Evolutionary conservation across 2,113 vertebrate species (phyloP).

Genomic region (Scomber scombrus): DNA sequence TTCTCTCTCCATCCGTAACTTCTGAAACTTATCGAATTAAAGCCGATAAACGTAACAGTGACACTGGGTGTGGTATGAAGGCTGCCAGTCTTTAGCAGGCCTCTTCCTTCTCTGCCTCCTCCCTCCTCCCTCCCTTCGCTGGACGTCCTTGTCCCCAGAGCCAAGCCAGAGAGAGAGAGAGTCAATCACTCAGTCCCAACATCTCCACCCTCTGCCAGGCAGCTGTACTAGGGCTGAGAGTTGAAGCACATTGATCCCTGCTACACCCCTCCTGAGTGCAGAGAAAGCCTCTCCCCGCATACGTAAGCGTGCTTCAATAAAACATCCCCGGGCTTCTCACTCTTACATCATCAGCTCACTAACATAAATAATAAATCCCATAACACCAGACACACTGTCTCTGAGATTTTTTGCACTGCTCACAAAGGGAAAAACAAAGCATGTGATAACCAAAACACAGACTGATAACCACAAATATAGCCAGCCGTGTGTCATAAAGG

Average conservation of each 20-base stretch:
- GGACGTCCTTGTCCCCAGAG: slow-evolving; percentile 48
- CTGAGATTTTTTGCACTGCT: slow-evolving; percentile 1
- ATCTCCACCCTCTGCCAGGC: slow-evolving; percentile 50
- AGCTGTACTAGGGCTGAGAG: slow-evolving; percentile 28
- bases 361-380: slow-evolving; percentile 76
- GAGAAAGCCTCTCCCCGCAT: slow-evolving; percentile 53
- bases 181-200: slow-evolving; percentile 43
- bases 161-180: slow-evolving; percentile 31
- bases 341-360: slow-evolving; percentile 69
- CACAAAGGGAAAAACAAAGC: slow-evolving; percentile 5
- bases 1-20: too few relatives aligned
- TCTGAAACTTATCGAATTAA: too few relatives aligned
- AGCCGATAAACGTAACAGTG: background rate
- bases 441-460: slow-evolving; percentile 34
- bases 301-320: slow-evolving; percentile 66
- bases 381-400: slow-evolving; percentile 41
- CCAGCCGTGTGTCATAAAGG: slow-evolving; percentile 51
- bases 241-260: slow-evolving; percentile 59
- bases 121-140: slow-evolving; percentile 35
- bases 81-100: slow-evolving; percentile 3
- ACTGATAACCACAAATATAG: slow-evolving; percentile 46
- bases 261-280: slow-evolving; percentile 28
- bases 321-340: slow-evolving; percentile 66
- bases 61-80: slow-evolving; percentile 60
- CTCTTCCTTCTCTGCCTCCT: background rate